Evolutionary conservation across 1,140 invertebrate species (phyloP), one percentile per base, ranked within the genome.

Genomic region (Drosophila mojavensis): DNA sequence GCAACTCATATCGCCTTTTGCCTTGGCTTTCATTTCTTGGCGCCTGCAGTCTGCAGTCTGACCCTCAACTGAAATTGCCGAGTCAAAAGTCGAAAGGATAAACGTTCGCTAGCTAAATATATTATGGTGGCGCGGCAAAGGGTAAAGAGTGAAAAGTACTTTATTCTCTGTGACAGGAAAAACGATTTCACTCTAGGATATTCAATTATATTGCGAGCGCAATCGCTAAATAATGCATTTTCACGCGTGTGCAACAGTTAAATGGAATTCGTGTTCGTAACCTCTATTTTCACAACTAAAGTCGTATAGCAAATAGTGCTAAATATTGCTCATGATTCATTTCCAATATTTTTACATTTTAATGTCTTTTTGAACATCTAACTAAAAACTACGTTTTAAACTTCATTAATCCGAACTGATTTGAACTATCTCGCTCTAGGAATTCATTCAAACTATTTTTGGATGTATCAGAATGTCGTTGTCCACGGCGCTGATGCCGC

Each of bases 11-110:
- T 62, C 63, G 53, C 15, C 10, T 36, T 72, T 56, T 20, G 41
- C 70, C 70, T 77, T 77, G 75, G 60, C 43, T 53, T 68, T 11
- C 36, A 39, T 39, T 39, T 13, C 48, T n/a, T 68, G 62, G 50
- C 80, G 72, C 72, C 70, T 33, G 33, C 43, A 74, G 56, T 78
- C 58, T 60, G 30, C 54, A 48, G 33, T 58, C 28, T 54, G 17
- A 13, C 24, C 33, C 36, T 73, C 77, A 84, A 13, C 54, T 17
- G 20, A 56, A 24, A 84, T 81, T 84, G 81, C 81, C 79, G 81
- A 73, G 73, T 67, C 78, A 85, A 60, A 86, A 85, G 78, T 81
- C 75, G 43, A 75, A 62, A 78, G 75, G 68, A 84, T 83, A 84
- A 75, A 53, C 45, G 41, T 17, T 13, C 39, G 36, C 33, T n/a